Evolutionary conservation across 2,113 vertebrate genomes (phyloP).

Genomic region (Pygoscelis adeliae): DNA sequence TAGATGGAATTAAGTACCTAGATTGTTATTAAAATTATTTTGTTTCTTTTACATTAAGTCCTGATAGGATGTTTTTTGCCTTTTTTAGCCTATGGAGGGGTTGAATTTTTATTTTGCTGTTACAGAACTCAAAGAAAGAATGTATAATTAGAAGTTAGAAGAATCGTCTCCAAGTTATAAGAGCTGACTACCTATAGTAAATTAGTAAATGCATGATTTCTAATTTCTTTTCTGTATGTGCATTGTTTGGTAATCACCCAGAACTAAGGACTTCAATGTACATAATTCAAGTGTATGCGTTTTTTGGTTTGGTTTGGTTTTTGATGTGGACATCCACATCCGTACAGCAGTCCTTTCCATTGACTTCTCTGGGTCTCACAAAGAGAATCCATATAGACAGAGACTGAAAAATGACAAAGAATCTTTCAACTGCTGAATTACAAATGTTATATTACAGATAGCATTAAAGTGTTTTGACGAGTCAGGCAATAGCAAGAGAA

Average conservation of each 20-base stretch:
- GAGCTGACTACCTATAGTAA: neutral
- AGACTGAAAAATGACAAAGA: neutral
- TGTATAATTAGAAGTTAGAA: neutral
- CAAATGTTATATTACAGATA: too few species aligned
- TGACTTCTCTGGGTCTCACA: neutral
- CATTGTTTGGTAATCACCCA: neutral
- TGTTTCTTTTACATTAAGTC: neutral
- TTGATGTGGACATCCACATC: neutral
- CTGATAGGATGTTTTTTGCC: neutral
- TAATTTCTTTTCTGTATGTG: neutral
- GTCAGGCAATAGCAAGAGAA: neutral
- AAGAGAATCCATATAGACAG: rapidly evolving
- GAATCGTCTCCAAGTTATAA: neutral
- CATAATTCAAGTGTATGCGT: rapidly evolving
- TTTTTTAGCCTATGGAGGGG: neutral
- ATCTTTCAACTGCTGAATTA: neutral
- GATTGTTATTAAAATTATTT: neutral
- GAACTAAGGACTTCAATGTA: neutral
- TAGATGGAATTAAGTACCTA: neutral
- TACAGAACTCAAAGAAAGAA: neutral
- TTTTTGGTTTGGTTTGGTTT: neutral
- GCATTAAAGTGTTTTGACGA: neutral
- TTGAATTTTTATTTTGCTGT: neutral
- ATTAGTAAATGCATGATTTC: neutral
- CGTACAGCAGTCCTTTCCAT: neutral